Percentiles rank a stretch among this genome's conserved stretches.
phyloP scores from a whole-genome alignment of 2,888 invertebrate species.

The Pycnomerus fuliginosus region DNA sequence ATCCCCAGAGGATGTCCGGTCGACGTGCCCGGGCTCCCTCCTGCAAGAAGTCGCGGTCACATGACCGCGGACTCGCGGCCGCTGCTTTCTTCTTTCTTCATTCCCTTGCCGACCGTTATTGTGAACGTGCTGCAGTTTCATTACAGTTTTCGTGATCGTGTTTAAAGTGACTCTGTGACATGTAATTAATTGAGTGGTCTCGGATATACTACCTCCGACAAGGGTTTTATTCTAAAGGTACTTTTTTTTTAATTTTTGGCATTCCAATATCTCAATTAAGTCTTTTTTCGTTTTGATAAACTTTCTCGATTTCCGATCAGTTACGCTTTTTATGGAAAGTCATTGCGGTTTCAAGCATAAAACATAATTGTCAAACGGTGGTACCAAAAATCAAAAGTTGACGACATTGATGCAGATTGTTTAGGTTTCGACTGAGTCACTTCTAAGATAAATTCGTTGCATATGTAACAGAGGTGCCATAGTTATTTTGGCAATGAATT shows the following conservation, averaged over 20 bases:
- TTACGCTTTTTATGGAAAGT: no score
- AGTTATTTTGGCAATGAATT: no score
- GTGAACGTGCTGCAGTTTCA: conserved; percentile 21
- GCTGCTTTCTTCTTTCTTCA: conserved; percentile 46
- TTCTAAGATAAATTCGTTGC: no score
- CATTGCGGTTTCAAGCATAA: no score
- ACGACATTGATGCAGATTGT: conserved; percentile 19
- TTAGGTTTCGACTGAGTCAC: no score
- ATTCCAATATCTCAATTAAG: background rate
- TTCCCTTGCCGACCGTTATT: conserved; percentile 38
- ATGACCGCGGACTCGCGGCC: conserved; percentile 40
- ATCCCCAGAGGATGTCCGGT: conserved; percentile 44
- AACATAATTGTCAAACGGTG: conserved; percentile 3
- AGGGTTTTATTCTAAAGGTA: conserved; percentile 11
- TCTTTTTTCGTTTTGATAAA: background rate
- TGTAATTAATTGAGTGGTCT: conserved; percentile 21
- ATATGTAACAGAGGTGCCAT: no score
- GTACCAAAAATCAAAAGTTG: conserved; percentile 18
- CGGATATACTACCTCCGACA: conserved; percentile 21
- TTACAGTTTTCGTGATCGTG: conserved; percentile 25
- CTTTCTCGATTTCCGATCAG: no score
- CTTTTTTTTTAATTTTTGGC: conserved; percentile 5
- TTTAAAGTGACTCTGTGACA: conserved; percentile 29
- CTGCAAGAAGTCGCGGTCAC: conserved; percentile 36
- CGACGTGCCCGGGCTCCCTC: conserved; percentile 44